Conservation (phyloP, 2,888 invertebrate species). For the Ditula angustiorana region DNA sequence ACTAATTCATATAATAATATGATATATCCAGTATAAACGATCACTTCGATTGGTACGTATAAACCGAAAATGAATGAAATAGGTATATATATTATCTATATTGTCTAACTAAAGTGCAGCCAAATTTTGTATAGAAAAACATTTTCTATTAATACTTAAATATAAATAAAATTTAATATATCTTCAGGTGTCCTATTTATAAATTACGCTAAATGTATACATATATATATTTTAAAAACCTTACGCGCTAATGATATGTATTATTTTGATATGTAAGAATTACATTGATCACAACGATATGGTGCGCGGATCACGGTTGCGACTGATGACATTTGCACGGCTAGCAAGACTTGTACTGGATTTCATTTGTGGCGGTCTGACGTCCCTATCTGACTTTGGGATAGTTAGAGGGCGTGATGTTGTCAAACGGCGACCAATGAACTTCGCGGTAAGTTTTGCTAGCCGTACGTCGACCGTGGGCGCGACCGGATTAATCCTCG, state of each 20-base stretch:
- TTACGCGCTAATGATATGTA: constrained; percentile 77
- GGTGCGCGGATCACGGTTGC: constrained; percentile 42
- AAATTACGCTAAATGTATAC: constrained; percentile 74
- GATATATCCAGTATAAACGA: constrained; percentile 40
- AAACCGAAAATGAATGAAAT: constrained; percentile 27
- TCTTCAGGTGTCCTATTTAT: constrained; percentile 61
- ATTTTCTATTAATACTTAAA: constrained; percentile 42
- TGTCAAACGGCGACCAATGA: not conserved
- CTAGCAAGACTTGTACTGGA: not conserved
- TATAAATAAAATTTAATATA: constrained; percentile 61
- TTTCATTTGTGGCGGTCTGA: too few species aligned
- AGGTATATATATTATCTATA: constrained; percentile 25
- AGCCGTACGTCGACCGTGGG: constrained; percentile 4
- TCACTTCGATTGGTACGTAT: constrained; percentile 31
- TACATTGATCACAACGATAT: constrained; percentile 74
- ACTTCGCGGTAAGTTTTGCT: not conserved
- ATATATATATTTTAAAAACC: constrained; percentile 78
- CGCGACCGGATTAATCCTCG: constrained; percentile 86
- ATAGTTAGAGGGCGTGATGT: too few species aligned
- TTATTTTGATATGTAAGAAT: constrained; percentile 63
- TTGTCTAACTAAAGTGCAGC: constrained; percentile 39
- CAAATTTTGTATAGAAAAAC: constrained; percentile 41
- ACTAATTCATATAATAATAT: constrained; percentile 46
- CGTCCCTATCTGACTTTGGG: too few species aligned
- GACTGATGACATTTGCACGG: not conserved